These are phyloP conservation scores for Magallana angulata DNA, from an alignment of 1,140 invertebrate genomes.

Conservation along the genomic window DNA sequence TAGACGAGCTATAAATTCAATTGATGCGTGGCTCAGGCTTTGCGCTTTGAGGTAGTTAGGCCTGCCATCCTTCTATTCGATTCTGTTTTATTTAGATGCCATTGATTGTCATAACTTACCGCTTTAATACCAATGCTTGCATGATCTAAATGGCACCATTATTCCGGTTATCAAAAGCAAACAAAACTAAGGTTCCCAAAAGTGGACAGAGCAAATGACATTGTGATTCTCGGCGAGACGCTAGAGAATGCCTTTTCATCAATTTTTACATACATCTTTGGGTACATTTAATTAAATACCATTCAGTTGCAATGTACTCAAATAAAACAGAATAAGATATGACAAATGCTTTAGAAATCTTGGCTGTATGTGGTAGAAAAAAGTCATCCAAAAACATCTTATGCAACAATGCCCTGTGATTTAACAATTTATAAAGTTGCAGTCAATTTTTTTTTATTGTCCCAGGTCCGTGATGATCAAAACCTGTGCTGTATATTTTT, in stretches of 20 bases:
- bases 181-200: background rate
- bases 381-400: background rate
- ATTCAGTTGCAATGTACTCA: background rate
- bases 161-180: constrained; percentile 33
- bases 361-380: background rate
- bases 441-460: background rate
- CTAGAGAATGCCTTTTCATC: background rate
- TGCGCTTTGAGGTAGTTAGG: constrained; percentile 32
- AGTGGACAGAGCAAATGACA: background rate
- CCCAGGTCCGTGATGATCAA: background rate
- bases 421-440: background rate
- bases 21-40: constrained; percentile 19
- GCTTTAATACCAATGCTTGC: constrained; percentile 32
- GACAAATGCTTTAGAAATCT: background rate
- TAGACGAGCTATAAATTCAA: constrained; percentile 34
- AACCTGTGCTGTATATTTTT: background rate
- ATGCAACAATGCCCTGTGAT: background rate
- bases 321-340: background rate
- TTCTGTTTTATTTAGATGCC: constrained; percentile 36
- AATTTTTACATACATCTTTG: background rate
- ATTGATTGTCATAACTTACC: constrained; percentile 38
- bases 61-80: constrained; percentile 18
- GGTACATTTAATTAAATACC: background rate
- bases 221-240: background rate
- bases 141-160: constrained; percentile 37